A percentile compares a stretch with the other conserved stretches of the same genome.
phyloP scores from a whole-genome alignment of 2,113 vertebrate species.

The Pavo muticus region DNA sequence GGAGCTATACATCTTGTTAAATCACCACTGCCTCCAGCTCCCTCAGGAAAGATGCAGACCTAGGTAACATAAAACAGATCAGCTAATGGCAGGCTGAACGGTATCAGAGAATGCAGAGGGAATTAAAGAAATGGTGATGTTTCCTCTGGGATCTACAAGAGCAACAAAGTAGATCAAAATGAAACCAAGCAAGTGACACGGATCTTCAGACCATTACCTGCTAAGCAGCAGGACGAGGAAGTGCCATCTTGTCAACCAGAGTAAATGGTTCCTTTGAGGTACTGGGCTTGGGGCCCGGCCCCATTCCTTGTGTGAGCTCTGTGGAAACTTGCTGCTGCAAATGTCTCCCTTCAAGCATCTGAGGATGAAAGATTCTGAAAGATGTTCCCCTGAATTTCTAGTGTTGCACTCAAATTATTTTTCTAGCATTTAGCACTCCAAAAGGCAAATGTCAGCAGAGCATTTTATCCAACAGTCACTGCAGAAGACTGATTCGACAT shows the following conservation, averaged over 20 bases:
- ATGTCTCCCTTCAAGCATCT: neutral
- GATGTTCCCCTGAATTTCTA: neutral
- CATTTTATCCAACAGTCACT: neutral
- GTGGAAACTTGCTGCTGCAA: neutral
- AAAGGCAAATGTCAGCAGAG: slow-evolving; percentile 44
- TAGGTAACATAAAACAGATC: neutral
- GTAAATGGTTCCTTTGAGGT: neutral
- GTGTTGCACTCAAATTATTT: neutral
- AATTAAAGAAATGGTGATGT: neutral
- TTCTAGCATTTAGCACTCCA: neutral
- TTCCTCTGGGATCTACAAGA: neutral
- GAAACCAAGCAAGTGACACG: neutral
- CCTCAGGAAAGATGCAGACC: neutral
- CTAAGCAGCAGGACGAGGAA: neutral
- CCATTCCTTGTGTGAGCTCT: neutral
- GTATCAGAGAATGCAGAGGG: neutral
- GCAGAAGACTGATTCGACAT: neutral
- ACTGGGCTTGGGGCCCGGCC: rapidly evolving
- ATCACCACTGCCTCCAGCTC: neutral
- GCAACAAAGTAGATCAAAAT: neutral
- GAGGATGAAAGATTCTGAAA: neutral
- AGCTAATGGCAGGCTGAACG: neutral
- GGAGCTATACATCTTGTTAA: neutral
- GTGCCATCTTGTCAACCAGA: neutral
- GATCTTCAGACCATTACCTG: neutral